Base-by-base conservation (phyloP, 2,113 vertebrate genomes). In the Notothenia coriiceps region DNA sequence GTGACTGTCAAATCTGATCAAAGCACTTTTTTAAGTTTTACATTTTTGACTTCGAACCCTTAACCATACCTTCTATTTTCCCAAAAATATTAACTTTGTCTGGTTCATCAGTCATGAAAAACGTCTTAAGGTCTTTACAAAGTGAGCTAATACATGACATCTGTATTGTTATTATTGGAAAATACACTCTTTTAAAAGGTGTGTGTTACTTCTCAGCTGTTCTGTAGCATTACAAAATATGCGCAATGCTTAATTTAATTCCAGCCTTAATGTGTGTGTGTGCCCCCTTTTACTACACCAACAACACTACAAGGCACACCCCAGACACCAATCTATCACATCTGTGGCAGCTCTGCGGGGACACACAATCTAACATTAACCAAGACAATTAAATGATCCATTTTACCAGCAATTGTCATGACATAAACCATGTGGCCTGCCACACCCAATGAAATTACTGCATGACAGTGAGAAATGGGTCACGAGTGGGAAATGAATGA, bases 401-500 rank as follows among this genome's bases (percentile, higher is more conserved):
- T 33, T 78, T 83, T 46, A 59, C n/a, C 25, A 43, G 46, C 18
- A 25, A 40, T 44, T 25, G 5, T 40, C 35, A 47, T 8, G 40
- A 57, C 15, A 64, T 20, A 54, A 40, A 59, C 40, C 0, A 3
- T 43, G 35, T 7, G 7, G 35, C 35, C 29, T 55, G n/a, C 33
- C 70, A 47, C 12, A n/a, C 60, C 40, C 55, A 43, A 8, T 22
- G 33, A 10, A 74, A 80, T 82, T 56, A 82, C 33, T 20, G 62
- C 1, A 17, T 51, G 62, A 79, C 69, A 61, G 59, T 61, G 59
- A 73, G 40, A 75, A 75, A 78, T 78, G 20, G 64, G n/a, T 60
- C 68, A 57, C 6, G 10, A 20, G 40, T 56, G 56, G 12, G 29
- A 77, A 17, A 66, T 59, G 10, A 49, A 9, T 62, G 22, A 10